These are phyloP conservation scores for Tetheella fluctuosa DNA, from an alignment of 2,888 invertebrate genomes.

Conservation along the genomic window DNA sequence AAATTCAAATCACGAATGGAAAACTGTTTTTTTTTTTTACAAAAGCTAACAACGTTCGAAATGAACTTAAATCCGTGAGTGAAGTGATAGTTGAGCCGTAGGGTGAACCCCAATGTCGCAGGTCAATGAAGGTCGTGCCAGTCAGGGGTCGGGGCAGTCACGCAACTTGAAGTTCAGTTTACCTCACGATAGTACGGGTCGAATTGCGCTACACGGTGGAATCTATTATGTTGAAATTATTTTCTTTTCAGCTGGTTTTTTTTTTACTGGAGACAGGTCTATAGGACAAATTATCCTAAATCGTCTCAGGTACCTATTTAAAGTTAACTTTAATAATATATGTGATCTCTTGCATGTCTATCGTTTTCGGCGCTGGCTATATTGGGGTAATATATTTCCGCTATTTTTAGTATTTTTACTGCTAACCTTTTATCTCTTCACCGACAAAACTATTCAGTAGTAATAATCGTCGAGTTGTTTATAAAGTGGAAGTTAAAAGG, in stretches of 20 bases:
- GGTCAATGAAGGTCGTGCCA: conserved; percentile 61
- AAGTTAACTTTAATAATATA: neutral
- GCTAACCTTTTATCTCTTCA: neutral
- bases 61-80: conserved; percentile 47
- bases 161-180: conserved; percentile 53
- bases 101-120: conserved; percentile 58
- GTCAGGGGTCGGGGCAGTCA: conserved; percentile 56
- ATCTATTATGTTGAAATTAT: conserved; percentile 25
- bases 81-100: conserved; percentile 44
- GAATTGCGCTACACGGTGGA: conserved; percentile 29
- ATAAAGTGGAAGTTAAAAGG: conserved; percentile 77
- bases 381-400: neutral
- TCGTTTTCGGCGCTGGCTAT: neutral
- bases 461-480: conserved; percentile 46
- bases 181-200: conserved; percentile 22
- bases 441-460: neutral
- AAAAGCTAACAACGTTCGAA: conserved; percentile 25
- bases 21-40: neutral
- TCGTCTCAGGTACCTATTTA: neutral
- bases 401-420: neutral
- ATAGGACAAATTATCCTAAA: neutral
- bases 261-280: neutral
- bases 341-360: neutral
- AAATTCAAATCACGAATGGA: neutral
- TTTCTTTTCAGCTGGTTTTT: neutral